Base-by-base conservation (phyloP, 2,113 vertebrate genomes). In the Dasyornis broadbenti region DNA sequence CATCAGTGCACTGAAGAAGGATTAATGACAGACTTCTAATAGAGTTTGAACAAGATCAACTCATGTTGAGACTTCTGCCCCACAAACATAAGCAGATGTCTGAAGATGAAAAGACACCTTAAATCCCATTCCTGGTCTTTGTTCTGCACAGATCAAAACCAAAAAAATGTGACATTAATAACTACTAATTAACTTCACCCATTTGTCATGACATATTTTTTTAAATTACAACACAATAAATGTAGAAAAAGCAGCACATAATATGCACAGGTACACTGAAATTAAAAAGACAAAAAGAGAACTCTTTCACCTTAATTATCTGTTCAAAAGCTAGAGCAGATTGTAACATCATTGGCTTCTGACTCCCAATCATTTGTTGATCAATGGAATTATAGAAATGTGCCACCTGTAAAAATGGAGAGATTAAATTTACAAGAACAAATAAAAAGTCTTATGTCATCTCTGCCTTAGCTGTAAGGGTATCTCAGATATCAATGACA, bases 341-440 rank as follows among this genome's bases (percentile, higher is more conserved):
- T 75, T 98, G 98, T 72, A 99, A 96, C 99, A 99, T 99, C 99
- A 99, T 99, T 68, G 99, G 99, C 84, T 98, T 99, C 94, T 99
- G 99, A 95, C 99, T 99, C n/a, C 97, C 98, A 97, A 99, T 99
- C 99, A 99, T 99, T 97, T 99, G 99, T 81, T 99, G 99, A 97
- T 99, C 99, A 42, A 99, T 99, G 64, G 99, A 99, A 97, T 99
- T 99, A 97, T 99, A 99, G 97, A 99, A 99, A 98, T 99, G 98
- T 31, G 99, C 99, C 93, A 99, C 99, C 99, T 99, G 96, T 69
- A 96, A 96, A 97, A 82, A 86, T 47, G 8, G 59, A 97, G 54
- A 50, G 13, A 44, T 63, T 54, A 77, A 22, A 86, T 82, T 69
- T 31, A 56, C 15, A 47, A 39, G 15, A 53, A 59, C 8, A 77